Base-by-base conservation (phyloP, 2,797 vertebrate species). In the Tenualosa ilisha region DNA sequence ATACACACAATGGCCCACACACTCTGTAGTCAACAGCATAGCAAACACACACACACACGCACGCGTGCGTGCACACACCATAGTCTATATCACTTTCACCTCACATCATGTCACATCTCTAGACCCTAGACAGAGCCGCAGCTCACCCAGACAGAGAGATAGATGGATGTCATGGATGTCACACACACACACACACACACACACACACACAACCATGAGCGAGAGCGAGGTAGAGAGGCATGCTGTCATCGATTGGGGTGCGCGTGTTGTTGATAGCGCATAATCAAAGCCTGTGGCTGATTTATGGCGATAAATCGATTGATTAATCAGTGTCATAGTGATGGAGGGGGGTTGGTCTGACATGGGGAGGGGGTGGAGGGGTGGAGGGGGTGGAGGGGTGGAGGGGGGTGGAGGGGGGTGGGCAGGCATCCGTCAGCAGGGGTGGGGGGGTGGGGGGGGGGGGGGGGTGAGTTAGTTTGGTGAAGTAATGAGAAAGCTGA, bases 221-320 rank as follows among this genome's bases (percentile, higher is more conserved):
- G 7, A 24, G 61, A 24, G n/a, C 24, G 7, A 63, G n/a, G 3
- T 12, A 63, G 61, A 72, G 8, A 37, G 65, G 2, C 65, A 37
- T 31, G 88, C 15, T 88, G 89, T 91, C 94, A 94, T 94, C 94
- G 95, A 93, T 94, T 94, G 94, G 94, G 94, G 93, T 63, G 89
- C 86, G 40, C 85, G 92, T 92, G 90, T 93, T 92, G 93, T 93
- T 93, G 94, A 95, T 95, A 94, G 90, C 3, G 68, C 68, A 40
- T 43, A 94, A 94, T 95, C 95, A 94, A 94, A 94, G 91, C 15
- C 2, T 86, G 84, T 86, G 88, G 91, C 92, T 93, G 93, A 95
- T 95, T 93, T 91, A 94, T 93, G 92, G 90, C 90, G 87, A 95
- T 95, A 92, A 93, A 94, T 95, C 93, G 92, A 94, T 94, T 94